Percentiles rank a stretch among this genome's conserved stretches.
Conservation (phyloP, 2,888 invertebrate species). For the Microdon myrmicae region DNA sequence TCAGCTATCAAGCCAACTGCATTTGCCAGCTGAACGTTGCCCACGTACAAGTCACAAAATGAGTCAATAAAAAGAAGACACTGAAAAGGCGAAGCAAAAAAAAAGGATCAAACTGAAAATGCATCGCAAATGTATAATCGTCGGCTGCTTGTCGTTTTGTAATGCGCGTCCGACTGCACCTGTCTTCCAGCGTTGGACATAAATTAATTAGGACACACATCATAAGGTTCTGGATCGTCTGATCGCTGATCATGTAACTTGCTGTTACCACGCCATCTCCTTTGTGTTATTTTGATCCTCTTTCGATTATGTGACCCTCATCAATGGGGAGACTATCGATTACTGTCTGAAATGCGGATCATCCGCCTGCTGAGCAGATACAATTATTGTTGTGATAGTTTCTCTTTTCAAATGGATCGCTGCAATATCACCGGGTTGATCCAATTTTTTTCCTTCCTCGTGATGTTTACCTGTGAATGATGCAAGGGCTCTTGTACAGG, state of each 20-base stretch:
- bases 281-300: slow-evolving; percentile 19
- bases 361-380: slow-evolving; percentile 43
- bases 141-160: slow-evolving; percentile 26
- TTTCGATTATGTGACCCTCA: slow-evolving; percentile 38
- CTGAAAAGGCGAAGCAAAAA: neutral
- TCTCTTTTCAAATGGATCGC: slow-evolving; percentile 11
- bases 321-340: slow-evolving; percentile 45
- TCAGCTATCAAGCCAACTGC: slow-evolving; percentile 32
- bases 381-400: slow-evolving; percentile 48
- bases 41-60: no score
- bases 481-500: slow-evolving; percentile 42
- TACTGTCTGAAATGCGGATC: slow-evolving; percentile 25
- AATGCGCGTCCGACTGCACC: slow-evolving; percentile 41
- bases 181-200: slow-evolving; percentile 46
- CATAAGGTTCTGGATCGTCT: slow-evolving; percentile 39
- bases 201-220: slow-evolving; percentile 53
- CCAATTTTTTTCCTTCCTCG: slow-evolving; percentile 20
- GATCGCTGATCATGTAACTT: no score
- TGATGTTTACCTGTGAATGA: slow-evolving; percentile 8
- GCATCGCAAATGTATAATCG: slow-evolving; percentile 47
- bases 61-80: neutral
- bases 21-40: slow-evolving; percentile 36
- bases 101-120: slow-evolving; percentile 16
- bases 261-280: no score
- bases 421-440: slow-evolving; percentile 13